These are phyloP conservation scores for Acanthornis magna DNA, from an alignment of 2,797 vertebrate species.

Conservation along the genomic window DNA sequence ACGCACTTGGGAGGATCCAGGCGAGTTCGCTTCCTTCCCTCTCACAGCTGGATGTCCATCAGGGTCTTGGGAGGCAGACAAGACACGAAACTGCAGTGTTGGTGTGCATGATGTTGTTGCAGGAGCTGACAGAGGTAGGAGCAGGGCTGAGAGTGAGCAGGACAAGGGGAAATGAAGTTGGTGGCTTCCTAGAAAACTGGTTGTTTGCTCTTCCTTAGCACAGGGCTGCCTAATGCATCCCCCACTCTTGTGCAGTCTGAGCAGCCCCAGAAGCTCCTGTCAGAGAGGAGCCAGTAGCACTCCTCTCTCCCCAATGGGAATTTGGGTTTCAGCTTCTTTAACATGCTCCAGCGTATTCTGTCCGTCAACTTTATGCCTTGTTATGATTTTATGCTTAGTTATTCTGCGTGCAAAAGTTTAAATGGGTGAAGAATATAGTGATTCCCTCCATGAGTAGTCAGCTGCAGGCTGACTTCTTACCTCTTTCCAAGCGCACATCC, in stretches of 20 bases:
- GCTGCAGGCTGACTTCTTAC: not conserved
- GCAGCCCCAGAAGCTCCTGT: not conserved
- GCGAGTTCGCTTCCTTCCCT: not conserved
- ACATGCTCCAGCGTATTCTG: not conserved
- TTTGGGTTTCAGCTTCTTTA: not conserved
- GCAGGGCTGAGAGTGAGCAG: not conserved
- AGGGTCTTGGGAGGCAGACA: not conserved
- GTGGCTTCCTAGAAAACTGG: not conserved
- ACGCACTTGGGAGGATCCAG: rapidly evolving
- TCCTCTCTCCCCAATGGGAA: not conserved
- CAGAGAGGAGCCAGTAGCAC: not conserved
- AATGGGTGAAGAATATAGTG: not conserved
- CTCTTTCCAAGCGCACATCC: not conserved
- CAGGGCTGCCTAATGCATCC: not conserved
- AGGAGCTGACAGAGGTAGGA: not conserved
- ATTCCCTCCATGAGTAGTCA: not conserved
- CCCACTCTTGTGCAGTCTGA: not conserved
- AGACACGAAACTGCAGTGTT: not conserved
- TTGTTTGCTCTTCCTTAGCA: not conserved
- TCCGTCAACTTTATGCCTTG: not conserved
- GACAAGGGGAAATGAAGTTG: not conserved
- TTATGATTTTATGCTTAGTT: not conserved
- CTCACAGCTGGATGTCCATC: not conserved
- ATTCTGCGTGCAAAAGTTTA: not conserved
- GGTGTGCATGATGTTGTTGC: rapidly evolving